Evolutionary conservation across 1,140 invertebrate species (phyloP).

Genomic region (Magallana angulata): DNA sequence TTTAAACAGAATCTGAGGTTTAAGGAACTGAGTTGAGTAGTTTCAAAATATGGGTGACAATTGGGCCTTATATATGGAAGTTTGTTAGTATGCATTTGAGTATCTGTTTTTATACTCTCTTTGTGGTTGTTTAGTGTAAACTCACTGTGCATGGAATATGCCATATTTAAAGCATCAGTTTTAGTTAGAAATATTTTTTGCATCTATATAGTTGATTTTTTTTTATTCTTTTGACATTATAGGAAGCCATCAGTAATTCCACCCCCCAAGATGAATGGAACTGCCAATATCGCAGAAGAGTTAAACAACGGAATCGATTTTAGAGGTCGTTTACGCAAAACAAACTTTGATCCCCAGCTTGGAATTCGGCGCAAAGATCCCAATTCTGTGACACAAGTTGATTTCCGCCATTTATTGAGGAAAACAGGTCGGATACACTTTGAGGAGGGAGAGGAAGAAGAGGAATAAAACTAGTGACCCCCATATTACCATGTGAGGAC

Average conservation of each 20-base stretch:
- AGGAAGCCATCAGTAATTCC: slow-evolving; percentile 39
- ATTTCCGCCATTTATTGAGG: slow-evolving; percentile 63
- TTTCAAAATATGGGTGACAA: too few species aligned
- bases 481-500: too few species aligned
- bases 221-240: not conserved
- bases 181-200: too few species aligned
- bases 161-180: too few species aligned
- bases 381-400: slow-evolving; percentile 55
- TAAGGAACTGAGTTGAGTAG: too few species aligned
- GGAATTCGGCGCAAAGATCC: slow-evolving; percentile 44
- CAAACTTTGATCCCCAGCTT: slow-evolving; percentile 56
- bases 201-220: too few species aligned
- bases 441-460: slow-evolving; percentile 2
- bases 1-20: too few species aligned
- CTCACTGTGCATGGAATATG: too few species aligned
- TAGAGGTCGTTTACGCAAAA: slow-evolving; percentile 59
- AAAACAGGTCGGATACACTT: slow-evolving; percentile 48
- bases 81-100: not conserved
- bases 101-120: not conserved
- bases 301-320: slow-evolving; percentile 46
- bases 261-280: slow-evolving; percentile 7
- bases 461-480: not conserved
- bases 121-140: too few species aligned
- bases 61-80: too few species aligned
- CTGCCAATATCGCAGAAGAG: slow-evolving; percentile 6